phyloP scores from a whole-genome alignment of 2,888 invertebrate genomes.

The Melanchra persicariae region DNA sequence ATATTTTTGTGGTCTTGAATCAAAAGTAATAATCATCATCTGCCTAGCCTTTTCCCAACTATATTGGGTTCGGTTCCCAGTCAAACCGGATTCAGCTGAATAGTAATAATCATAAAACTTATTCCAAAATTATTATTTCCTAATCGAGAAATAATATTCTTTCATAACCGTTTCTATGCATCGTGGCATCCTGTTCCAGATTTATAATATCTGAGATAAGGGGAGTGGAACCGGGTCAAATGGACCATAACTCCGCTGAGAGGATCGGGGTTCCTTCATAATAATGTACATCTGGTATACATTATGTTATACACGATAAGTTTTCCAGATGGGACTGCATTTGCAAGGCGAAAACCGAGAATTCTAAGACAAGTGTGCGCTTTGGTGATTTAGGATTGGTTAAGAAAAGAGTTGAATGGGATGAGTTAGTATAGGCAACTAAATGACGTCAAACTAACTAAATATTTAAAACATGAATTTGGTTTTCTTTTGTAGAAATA shows the following conservation, averaged over 20 bases:
- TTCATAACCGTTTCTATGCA: slow-evolving; percentile 16
- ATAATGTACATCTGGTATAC: slow-evolving; percentile 1
- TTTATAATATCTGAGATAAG: slow-evolving; percentile 40
- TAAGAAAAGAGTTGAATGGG: no score
- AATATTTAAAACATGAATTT: no score
- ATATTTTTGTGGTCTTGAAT: no score
- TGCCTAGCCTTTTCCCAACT: no score
- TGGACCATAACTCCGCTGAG: slow-evolving; percentile 43
- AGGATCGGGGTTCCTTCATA: slow-evolving; percentile 8
- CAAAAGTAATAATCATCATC: background rate
- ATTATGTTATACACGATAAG: background rate
- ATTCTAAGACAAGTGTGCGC: no score
- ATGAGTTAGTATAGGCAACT: no score
- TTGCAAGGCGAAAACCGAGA: background rate
- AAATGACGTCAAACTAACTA: no score
- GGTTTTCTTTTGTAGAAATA: no score
- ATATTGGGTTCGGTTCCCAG: no score
- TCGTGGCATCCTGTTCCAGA: slow-evolving; percentile 10
- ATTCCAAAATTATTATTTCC: background rate
- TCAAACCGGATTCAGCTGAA: no score
- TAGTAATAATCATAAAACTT: background rate
- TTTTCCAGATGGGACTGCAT: slow-evolving; percentile 4
- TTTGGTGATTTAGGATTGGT: no score
- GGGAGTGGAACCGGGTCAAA: slow-evolving; percentile 45
- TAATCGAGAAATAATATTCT: background rate